These are phyloP conservation scores for Nymphalis urticae DNA, from an alignment of 2,888 invertebrate species.

Conservation along the genomic window DNA sequence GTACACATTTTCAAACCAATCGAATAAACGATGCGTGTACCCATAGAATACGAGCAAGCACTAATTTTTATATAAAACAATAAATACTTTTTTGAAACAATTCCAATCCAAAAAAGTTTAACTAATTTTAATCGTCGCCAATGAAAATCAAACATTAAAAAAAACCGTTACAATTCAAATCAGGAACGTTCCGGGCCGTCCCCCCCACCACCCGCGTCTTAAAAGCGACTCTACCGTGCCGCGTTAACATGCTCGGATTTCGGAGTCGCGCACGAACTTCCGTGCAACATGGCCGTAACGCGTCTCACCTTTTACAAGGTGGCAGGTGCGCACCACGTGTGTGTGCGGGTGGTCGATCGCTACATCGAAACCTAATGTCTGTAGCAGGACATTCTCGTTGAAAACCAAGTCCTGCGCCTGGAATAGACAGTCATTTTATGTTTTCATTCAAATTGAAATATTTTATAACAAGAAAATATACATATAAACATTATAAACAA, in stretches of 20 bases:
- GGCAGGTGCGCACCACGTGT: slow-evolving; percentile 97
- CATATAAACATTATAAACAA: background rate
- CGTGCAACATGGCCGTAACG: slow-evolving; percentile 46
- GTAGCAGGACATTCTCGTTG: slow-evolving; percentile 97
- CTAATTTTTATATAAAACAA: too few species aligned
- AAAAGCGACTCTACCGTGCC: slow-evolving; percentile 40
- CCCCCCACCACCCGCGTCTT: slow-evolving; percentile 30
- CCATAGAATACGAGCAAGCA: too few species aligned
- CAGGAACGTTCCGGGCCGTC: slow-evolving; percentile 17
- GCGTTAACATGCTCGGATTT: slow-evolving; percentile 34
- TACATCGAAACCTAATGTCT: slow-evolving; percentile 98
- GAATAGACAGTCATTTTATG: slow-evolving; percentile 39
- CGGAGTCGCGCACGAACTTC: slow-evolving; percentile 31
- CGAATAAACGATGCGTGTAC: too few species aligned
- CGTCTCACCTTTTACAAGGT: slow-evolving; percentile 93
- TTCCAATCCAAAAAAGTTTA: background rate
- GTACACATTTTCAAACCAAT: too few species aligned
- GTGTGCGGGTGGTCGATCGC: slow-evolving; percentile 99
- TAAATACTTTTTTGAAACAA: too few species aligned
- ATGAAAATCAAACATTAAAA: slow-evolving; percentile 7
- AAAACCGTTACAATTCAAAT: slow-evolving; percentile 13
- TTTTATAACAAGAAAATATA: background rate
- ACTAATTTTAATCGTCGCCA: background rate
- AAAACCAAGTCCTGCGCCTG: slow-evolving; percentile 96
- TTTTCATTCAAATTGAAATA: background rate